Conservation (phyloP, 2,888 invertebrate species). For the Eupeodes latifasciatus region DNA sequence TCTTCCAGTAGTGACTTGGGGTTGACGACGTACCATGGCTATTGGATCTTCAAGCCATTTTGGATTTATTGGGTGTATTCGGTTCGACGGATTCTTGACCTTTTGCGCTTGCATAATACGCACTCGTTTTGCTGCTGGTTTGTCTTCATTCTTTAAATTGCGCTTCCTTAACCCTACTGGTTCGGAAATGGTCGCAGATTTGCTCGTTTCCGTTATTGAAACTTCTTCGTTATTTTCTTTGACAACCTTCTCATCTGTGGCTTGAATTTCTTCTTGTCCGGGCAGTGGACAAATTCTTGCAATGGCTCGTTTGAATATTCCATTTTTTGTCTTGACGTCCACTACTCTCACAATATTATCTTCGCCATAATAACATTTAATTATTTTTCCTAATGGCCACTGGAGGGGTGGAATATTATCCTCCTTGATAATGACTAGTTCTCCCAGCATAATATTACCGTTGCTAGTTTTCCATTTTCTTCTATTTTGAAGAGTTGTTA, state of each 20-base stretch:
- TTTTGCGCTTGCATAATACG: neutral
- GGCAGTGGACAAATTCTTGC: constrained; percentile 6
- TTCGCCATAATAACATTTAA: neutral
- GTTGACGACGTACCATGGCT: neutral
- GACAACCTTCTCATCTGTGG: neutral
- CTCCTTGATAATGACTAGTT: constrained; percentile 38
- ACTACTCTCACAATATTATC: constrained; percentile 37
- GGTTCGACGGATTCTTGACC: neutral
- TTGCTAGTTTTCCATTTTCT: constrained; percentile 45
- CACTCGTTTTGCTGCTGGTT: neutral
- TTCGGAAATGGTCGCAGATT: neutral
- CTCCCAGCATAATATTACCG: neutral
- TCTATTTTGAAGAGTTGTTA: constrained; percentile 8
- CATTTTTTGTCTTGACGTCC: constrained; percentile 32
- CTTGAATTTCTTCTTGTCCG: neutral
- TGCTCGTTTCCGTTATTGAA: neutral
- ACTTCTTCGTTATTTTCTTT: neutral
- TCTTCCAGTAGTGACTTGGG: neutral
- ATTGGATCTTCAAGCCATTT: no score
- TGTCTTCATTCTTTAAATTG: neutral
- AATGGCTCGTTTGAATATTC: constrained; percentile 20
- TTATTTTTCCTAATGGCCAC: constrained; percentile 39
- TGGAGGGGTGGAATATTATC: constrained; percentile 42
- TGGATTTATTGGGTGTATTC: neutral
- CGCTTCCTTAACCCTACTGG: neutral